Base-by-base conservation (phyloP, 2,888 invertebrate genomes). In the Epinotia brunnichana region DNA sequence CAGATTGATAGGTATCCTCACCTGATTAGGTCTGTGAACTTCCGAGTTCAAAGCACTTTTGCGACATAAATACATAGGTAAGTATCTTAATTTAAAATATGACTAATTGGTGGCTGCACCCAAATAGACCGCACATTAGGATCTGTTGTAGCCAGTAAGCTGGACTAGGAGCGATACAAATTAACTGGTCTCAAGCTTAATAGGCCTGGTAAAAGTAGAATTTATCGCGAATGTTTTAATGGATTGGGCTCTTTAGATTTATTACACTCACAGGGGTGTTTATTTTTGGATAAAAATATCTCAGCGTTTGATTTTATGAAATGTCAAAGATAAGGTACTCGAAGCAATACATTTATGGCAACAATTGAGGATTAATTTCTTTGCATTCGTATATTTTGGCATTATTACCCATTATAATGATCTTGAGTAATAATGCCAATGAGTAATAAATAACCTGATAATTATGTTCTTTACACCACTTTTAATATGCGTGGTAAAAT, bases 171-270 rank as follows among this genome's bases (percentile, higher is more conserved):
- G 35, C 48, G 29, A 66, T 59, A 44, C 54, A 60, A 67, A 71
- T 71, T 67, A 71, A 60, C 71, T 67, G 53, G 44, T 60, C 54
- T 10, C 60, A 53, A 29, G 53, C 54, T 66, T 66, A 71, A 60
- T 44, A 67, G 66, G 17, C 17, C 60, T 67, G 39, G 5, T 44
- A 71, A 71, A 59, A 67, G 41, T 15, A 53, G 15, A 51, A 61
- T 54, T 48, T 67, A 71, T 35, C 19, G 39, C n/a, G 24, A 15
- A 29, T 13, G 24, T 60, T 54, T n/a, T n/a, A 61, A 61, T 13
- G 39, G 21, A 63, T 51, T 51, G 29, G 41, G 35, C 56, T 44
- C 15, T 60, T 69, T 29, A 71, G 11, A 71, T 61, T 67, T 67
- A 61, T 61, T 66, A 39, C 21, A 41, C 5, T n/a, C 24, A 24